phyloP scores from a whole-genome alignment of 2,113 vertebrate species.

The Xiphophorus couchianus region DNA sequence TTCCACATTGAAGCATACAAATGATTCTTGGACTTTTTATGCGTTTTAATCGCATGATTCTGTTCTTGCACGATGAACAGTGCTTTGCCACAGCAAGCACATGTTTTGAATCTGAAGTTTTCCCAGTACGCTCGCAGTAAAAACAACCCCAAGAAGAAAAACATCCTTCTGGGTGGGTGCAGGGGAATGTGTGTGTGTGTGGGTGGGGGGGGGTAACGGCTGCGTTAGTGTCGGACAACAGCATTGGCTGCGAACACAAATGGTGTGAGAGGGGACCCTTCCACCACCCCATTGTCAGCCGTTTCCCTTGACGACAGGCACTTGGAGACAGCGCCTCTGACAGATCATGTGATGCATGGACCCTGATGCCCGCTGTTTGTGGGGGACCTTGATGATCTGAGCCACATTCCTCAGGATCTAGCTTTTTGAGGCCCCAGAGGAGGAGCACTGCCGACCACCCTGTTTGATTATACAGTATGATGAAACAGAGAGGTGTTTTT shows the following conservation, averaged over 20 bases:
- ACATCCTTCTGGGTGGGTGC: conserved; percentile 38
- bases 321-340: conserved; percentile 40
- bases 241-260: conserved; percentile 61
- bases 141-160: conserved; percentile 66
- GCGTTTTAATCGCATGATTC: background rate
- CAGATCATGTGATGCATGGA: conserved; percentile 66
- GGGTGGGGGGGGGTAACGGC: conserved; percentile 10
- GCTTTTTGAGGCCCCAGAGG: conserved; percentile 38
- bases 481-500: background rate
- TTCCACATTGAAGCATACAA: background rate
- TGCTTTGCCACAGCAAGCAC: background rate
- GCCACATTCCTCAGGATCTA: conserved; percentile 67
- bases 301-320: conserved; percentile 65
- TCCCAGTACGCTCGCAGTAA: conserved; percentile 6
- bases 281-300: conserved; percentile 56
- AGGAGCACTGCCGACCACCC: conserved; percentile 3
- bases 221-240: conserved; percentile 39
- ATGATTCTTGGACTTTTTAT: background rate
- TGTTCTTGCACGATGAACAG: background rate
- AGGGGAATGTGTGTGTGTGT: background rate
- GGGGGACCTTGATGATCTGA: conserved; percentile 62
- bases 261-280: conserved; percentile 65
- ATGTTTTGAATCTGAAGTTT: conserved; percentile 18
- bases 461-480: background rate
- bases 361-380: conserved; percentile 51